Evolutionary conservation across 2,888 invertebrate genomes (phyloP).

Genomic region (Deilephila porcellus): DNA sequence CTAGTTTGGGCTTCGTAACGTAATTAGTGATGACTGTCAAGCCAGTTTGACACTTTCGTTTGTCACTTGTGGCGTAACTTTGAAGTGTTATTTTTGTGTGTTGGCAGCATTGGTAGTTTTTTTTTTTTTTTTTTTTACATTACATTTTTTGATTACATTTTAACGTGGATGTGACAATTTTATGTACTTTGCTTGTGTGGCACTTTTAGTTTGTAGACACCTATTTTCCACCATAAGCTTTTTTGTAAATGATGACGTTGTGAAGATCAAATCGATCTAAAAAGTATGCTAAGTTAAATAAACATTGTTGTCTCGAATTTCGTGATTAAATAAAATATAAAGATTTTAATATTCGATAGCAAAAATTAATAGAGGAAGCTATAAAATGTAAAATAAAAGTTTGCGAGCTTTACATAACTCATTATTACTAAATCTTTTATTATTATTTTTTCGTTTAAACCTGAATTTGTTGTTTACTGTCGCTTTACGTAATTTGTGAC

Average conservation of each 20-base stretch:
- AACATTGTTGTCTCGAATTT: neutral
- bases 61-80: slow-evolving; percentile 13
- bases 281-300: neutral
- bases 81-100: neutral
- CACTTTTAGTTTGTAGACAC: neutral
- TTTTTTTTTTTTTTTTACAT: no score
- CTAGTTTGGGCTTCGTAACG: slow-evolving; percentile 6
- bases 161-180: neutral
- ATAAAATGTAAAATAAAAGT: neutral
- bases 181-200: neutral
- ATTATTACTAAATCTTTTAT: neutral
- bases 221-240: neutral
- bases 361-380: slow-evolving; percentile 20
- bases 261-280: neutral
- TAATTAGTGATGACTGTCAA: slow-evolving; percentile 25
- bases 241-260: neutral
- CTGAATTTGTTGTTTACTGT: slow-evolving; percentile 1
- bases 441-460: slow-evolving; percentile 6
- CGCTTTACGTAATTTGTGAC: slow-evolving; percentile 9
- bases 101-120: neutral
- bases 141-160: neutral
- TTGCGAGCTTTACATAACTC: slow-evolving; percentile 4
- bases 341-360: slow-evolving; percentile 19
- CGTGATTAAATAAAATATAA: slow-evolving; percentile 10
- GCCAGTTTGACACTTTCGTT: slow-evolving; percentile 20